Base-by-base conservation (phyloP, 1,140 invertebrate species). In the Sipha flava region DNA sequence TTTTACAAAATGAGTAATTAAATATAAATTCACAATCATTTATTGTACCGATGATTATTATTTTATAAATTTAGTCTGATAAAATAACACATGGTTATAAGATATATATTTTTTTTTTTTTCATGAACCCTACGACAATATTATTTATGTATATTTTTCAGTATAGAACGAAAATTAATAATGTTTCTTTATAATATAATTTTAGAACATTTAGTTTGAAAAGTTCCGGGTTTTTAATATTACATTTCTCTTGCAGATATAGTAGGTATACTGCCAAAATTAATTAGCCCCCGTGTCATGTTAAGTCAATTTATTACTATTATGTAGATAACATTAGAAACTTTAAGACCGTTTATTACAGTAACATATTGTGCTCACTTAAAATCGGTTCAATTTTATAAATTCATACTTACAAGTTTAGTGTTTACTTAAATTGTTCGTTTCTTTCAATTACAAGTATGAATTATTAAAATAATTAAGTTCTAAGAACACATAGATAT, bases 271-370 rank as follows among this genome's bases (percentile, higher is more conserved):
- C 62, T 66, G 62, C 62, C 62, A 66, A 66, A 66, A 66, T 66
- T 66, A 66, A 66, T 66, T 66, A 66, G 34, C 34, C 21, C 62
- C 34, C 10, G 21, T 40, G 62, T 66, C 62, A 66, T n/a, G 62
- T 66, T 34, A 40, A 66, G 34, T 40, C 62, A 66, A 66, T 66
- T 66, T 66, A 66, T 66, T 40, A 66, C 62, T 62, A 62, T 62
- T 66, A 66, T 66, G 16, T 37, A 66, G 31, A 66, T 66, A 40
- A 40, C 12, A 34, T 40, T 21, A 1, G 26, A 23, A 66, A 66
- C 34, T 66, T 3, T n/a, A 23, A 66, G 40, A 34, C 40, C 34
- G 62, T 66, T 40, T 66, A 66, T 66, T 66, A 66, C n/a, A 0
- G 34, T 66, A 66, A 66, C 62, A 66, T 66, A 66, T 66, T 66